Conservation (phyloP, 2,797 vertebrate species). For the Sparidentex hasta region DNA sequence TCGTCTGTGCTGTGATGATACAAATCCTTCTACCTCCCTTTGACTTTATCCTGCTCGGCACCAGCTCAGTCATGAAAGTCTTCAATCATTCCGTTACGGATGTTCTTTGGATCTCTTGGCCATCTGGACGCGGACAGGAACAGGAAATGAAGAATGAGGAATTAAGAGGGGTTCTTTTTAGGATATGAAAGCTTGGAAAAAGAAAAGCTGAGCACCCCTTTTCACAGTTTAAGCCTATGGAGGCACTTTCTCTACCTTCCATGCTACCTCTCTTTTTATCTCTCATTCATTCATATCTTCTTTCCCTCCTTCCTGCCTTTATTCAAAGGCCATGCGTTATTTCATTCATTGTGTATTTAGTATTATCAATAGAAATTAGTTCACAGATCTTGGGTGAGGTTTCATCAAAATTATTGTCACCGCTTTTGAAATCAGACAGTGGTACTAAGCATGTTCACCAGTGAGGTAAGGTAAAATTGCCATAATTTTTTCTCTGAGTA, state of each 20-base stretch:
- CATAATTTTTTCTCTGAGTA: too few relatives aligned
- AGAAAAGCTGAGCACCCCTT: constrained; percentile 46
- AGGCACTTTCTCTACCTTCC: constrained; percentile 19
- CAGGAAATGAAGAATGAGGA: constrained; percentile 83
- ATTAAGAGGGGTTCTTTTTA: constrained; percentile 72
- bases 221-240: constrained; percentile 55
- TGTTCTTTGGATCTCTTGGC: constrained; percentile 63
- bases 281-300: constrained; percentile 9
- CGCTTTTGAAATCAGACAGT: too few relatives aligned
- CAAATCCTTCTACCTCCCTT: constrained; percentile 50
- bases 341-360: constrained; percentile 4
- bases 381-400: not conserved
- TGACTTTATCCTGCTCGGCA: constrained; percentile 45
- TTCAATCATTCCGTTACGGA: constrained; percentile 65
- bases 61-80: constrained; percentile 49
- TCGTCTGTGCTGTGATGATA: constrained; percentile 23
- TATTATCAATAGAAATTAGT: not conserved
- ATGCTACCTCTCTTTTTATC: constrained; percentile 6
- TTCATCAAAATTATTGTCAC: not conserved
- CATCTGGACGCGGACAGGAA: constrained; percentile 72
- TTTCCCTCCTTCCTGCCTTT: constrained; percentile 10
- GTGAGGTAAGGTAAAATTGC: too few relatives aligned
- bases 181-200: constrained; percentile 72
- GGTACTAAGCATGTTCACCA: too few relatives aligned
- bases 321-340: not conserved